Evolutionary conservation across 1,140 invertebrate species (phyloP).

Genomic region (Drosophila tani): DNA sequence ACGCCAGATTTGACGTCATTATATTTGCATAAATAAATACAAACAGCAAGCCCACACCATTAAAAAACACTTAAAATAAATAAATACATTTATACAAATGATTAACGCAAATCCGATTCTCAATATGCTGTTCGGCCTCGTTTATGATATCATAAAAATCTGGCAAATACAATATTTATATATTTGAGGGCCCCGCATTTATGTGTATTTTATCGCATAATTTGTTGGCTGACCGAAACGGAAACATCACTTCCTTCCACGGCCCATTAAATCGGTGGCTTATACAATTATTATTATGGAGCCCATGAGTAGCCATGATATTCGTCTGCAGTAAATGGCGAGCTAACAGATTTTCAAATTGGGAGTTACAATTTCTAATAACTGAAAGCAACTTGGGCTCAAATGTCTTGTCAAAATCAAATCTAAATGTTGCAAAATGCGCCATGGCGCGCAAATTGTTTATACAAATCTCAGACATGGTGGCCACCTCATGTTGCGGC

Average conservation of each 20-base stretch:
- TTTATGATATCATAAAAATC: conserved; percentile 62
- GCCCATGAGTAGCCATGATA: conserved; percentile 15
- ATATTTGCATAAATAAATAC: conserved; percentile 75
- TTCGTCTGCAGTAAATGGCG: neutral
- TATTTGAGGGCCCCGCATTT: conserved; percentile 31
- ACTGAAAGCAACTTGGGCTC: neutral
- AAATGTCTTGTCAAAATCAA: conserved; percentile 25
- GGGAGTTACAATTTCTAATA: conserved; percentile 1
- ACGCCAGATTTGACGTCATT: conserved; percentile 71
- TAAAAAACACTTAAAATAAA: conserved; percentile 61
- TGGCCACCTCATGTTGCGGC: conserved; percentile 38
- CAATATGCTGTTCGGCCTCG: conserved; percentile 37
- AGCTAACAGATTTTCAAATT: neutral
- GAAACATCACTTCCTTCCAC: conserved; percentile 41
- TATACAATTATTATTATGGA: conserved; percentile 19
- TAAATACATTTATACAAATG: conserved; percentile 53
- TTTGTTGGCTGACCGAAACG: conserved; percentile 55
- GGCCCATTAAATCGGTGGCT: conserved; percentile 29
- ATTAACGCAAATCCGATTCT: conserved; percentile 48
- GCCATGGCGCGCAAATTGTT: conserved; percentile 59
- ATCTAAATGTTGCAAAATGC: conserved; percentile 43
- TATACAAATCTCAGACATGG: conserved; percentile 61
- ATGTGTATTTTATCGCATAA: conserved; percentile 76
- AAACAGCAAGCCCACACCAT: conserved; percentile 50
- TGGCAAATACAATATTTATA: conserved; percentile 42